Evolutionary conservation across 2,888 invertebrate species (phyloP).

Genomic region (Temnothorax ravouxi): DNA sequence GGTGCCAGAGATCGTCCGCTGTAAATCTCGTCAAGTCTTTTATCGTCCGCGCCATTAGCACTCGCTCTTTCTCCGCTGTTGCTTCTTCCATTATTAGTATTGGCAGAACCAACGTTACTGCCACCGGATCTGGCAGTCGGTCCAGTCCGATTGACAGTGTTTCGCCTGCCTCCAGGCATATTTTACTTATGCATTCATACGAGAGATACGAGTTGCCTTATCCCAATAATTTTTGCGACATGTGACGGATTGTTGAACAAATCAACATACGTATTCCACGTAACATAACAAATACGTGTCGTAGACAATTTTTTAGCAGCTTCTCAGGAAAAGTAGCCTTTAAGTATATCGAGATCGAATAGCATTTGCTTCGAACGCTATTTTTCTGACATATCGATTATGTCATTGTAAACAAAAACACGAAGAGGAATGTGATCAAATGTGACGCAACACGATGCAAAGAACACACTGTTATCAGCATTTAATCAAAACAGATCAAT

Average conservation of each 20-base stretch:
- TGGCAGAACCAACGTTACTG: slow-evolving; percentile 59
- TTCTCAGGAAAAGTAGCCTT: background rate
- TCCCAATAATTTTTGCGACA: background rate
- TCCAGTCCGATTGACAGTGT: slow-evolving; percentile 80
- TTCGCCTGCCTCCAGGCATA: slow-evolving; percentile 84
- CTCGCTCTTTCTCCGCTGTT: slow-evolving; percentile 70
- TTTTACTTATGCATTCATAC: slow-evolving; percentile 70
- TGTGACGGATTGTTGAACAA: background rate
- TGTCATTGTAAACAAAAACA: slow-evolving; percentile 39
- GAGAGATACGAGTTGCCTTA: background rate
- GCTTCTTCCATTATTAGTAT: slow-evolving; percentile 61
- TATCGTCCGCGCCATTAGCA: slow-evolving; percentile 77
- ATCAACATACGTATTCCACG: background rate
- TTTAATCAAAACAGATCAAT: background rate
- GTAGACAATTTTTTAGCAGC: background rate
- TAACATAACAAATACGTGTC: background rate
- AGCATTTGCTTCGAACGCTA: background rate
- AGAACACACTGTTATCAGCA: too few species aligned
- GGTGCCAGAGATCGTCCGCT: slow-evolving; percentile 88
- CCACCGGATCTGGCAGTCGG: slow-evolving; percentile 86
- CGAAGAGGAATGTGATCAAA: too few species aligned
- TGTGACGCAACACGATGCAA: background rate
- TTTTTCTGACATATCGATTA: slow-evolving; percentile 16
- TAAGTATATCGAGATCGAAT: background rate
- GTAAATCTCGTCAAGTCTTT: slow-evolving; percentile 77